phyloP scores from a whole-genome alignment of 2,797 vertebrate genomes.

The Smutsia gigantea region DNA sequence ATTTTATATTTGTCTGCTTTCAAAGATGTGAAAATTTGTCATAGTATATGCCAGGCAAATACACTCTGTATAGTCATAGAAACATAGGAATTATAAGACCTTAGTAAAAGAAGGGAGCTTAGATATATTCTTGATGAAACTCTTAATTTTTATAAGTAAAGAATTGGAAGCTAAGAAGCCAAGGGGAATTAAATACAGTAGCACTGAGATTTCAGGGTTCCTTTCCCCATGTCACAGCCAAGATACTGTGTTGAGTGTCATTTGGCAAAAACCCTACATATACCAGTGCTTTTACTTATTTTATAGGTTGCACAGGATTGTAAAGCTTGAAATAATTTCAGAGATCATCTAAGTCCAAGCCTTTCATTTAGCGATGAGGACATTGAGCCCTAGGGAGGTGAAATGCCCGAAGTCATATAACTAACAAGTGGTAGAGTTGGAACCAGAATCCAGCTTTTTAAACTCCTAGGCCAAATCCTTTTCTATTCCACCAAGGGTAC shows the following conservation, averaged over 20 bases:
- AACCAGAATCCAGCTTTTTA: background rate
- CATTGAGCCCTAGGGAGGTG: background rate
- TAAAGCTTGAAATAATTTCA: conserved; percentile 7
- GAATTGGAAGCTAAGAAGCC: background rate
- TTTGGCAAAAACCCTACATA: background rate
- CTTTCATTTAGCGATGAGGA: conserved; percentile 3
- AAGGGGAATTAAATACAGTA: background rate
- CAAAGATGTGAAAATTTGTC: conserved; percentile 21
- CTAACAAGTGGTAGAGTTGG: background rate
- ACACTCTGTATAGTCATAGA: background rate
- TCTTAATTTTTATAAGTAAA: background rate
- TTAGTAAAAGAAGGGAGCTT: background rate
- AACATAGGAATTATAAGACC: background rate
- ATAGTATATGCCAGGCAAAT: background rate
- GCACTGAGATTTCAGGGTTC: background rate
- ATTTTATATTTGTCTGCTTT: conserved; percentile 18
- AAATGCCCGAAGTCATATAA: background rate
- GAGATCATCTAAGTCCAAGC: background rate
- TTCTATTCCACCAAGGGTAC: background rate
- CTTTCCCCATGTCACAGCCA: background rate
- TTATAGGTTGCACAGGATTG: background rate
- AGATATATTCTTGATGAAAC: background rate
- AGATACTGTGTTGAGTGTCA: background rate
- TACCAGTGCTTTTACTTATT: background rate
- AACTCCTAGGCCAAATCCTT: background rate